Evolutionary conservation across 1,140 invertebrate species (phyloP).

Genomic region (Liolophura sinensis): DNA sequence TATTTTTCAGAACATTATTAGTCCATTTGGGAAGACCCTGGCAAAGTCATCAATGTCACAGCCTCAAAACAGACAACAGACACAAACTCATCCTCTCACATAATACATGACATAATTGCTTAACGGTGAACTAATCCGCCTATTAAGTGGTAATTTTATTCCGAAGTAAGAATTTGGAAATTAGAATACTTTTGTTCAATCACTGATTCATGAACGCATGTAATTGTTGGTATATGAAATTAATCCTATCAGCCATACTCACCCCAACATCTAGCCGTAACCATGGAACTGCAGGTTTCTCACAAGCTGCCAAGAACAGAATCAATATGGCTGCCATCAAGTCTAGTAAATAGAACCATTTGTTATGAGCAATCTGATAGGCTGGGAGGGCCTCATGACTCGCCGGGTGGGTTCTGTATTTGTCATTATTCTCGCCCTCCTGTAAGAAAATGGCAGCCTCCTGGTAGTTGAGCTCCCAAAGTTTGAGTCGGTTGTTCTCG

Average conservation of each 20-base stretch:
- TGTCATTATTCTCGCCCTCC: slow-evolving; percentile 92
- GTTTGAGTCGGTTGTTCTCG: slow-evolving; percentile 5
- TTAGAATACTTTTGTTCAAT: too few species aligned
- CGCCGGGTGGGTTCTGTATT: slow-evolving; percentile 86
- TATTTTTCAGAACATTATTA: too few species aligned
- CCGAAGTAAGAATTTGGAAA: too few species aligned
- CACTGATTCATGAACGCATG: too few species aligned
- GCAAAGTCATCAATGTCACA: too few species aligned
- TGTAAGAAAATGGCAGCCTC: slow-evolving; percentile 78
- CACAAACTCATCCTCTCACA: too few species aligned
- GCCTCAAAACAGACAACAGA: too few species aligned
- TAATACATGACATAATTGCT: too few species aligned
- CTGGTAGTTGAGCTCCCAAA: slow-evolving; percentile 88
- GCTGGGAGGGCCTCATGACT: slow-evolving; percentile 81
- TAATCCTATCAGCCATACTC: slow-evolving; percentile 10
- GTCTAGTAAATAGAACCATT: slow-evolving; percentile 85
- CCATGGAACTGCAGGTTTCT: slow-evolving; percentile 77
- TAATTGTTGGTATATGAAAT: neutral
- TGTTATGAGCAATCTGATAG: slow-evolving; percentile 79
- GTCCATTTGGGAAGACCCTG: too few species aligned
- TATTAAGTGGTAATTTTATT: too few species aligned
- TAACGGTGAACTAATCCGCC: too few species aligned
- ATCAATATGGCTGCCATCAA: slow-evolving; percentile 77
- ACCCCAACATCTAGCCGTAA: slow-evolving; percentile 65
- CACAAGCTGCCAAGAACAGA: slow-evolving; percentile 78